These are phyloP conservation scores for Xestia c-nigrum DNA, from an alignment of 2,888 invertebrate species.

Conservation along the genomic window DNA sequence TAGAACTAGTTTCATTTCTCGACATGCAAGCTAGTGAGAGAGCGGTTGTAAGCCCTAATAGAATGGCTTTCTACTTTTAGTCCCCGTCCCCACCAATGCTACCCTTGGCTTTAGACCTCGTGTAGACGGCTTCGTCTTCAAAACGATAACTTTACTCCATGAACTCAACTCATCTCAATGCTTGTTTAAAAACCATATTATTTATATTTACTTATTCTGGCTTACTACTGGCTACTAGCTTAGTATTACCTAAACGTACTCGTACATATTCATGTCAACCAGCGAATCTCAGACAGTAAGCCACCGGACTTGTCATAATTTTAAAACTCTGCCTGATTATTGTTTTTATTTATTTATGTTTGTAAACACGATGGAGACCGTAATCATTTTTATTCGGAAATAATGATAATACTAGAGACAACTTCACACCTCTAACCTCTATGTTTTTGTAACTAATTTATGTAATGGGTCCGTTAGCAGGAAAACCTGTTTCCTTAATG, in stretches of 20 bases:
- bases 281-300: neutral
- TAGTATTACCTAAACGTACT: neutral
- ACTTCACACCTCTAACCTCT: neutral
- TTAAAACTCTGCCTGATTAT: neutral
- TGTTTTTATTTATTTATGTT: neutral
- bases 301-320: neutral
- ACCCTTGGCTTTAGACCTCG: too few relatives aligned
- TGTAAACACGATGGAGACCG: neutral
- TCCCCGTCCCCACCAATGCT: neutral
- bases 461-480: neutral
- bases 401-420: neutral
- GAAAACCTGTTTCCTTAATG: slow-evolving; percentile 17
- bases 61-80: neutral
- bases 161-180: neutral
- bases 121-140: neutral
- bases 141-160: neutral
- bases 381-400: neutral
- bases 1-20: neutral
- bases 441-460: neutral
- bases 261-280: neutral
- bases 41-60: neutral
- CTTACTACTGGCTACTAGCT: too few relatives aligned
- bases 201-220: too few relatives aligned
- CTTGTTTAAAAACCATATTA: too few relatives aligned
- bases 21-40: neutral